phyloP scores from a whole-genome alignment of 2,888 invertebrate genomes.

The Acanthosepion esculentum region DNA sequence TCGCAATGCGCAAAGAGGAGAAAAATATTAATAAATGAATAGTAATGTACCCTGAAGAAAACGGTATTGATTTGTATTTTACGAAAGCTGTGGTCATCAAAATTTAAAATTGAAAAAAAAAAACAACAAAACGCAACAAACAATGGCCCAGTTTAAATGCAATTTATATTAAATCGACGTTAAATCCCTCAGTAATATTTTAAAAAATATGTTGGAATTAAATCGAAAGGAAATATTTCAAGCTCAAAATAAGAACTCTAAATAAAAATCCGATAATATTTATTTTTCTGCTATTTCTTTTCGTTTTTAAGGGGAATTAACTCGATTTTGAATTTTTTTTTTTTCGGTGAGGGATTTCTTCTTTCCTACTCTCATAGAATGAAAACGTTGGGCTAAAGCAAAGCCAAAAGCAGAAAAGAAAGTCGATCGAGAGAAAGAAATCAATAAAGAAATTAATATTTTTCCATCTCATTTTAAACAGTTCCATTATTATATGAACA shows the following conservation, averaged over 20 bases:
- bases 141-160: not conserved
- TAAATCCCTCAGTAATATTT: not conserved
- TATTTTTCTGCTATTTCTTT: too few species aligned
- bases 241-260: not conserved
- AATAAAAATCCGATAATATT: too few species aligned
- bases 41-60: not conserved
- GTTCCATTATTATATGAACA: conserved; percentile 18
- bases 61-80: not conserved
- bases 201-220: not conserved
- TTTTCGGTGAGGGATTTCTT: too few species aligned
- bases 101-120: not conserved
- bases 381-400: not conserved
- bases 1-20: not conserved
- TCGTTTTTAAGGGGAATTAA: too few species aligned
- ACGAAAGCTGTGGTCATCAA: conserved; percentile 12
- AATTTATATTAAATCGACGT: not conserved
- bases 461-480: not conserved
- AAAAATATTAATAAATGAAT: not conserved
- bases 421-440: not conserved
- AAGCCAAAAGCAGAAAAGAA: not conserved
- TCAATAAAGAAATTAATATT: conserved; percentile 14
- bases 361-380: not conserved
- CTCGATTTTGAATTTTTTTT: too few species aligned
- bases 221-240: not conserved
- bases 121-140: not conserved